Conservation (phyloP, 2,113 vertebrate species). For the Hirundichthys speculiger region DNA sequence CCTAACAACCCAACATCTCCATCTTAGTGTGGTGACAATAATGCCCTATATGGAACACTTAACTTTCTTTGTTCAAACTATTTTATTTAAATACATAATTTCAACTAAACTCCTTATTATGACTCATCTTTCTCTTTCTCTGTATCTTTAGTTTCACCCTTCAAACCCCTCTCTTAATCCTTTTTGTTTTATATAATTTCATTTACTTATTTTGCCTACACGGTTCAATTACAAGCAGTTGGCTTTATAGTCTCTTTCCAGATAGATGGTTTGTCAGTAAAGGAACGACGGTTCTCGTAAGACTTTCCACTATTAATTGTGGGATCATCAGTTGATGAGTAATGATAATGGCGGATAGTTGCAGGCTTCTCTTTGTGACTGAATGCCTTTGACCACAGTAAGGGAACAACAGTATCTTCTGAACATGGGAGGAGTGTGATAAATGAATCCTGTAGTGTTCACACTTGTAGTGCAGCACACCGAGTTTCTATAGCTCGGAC, state of each 20-base stretch:
- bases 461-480: too few relatives aligned
- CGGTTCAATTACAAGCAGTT: conserved; percentile 1
- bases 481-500: not conserved
- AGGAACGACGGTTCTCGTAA: not conserved
- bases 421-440: conserved; percentile 16
- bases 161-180: conserved; percentile 16
- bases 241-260: conserved; percentile 5
- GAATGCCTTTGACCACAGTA: conserved; percentile 24
- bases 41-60: too few relatives aligned
- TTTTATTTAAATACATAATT: too few relatives aligned
- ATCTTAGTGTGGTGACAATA: too few relatives aligned
- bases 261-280: not conserved
- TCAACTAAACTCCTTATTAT: not conserved
- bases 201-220: conserved; percentile 3
- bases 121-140: not conserved
- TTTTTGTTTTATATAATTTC: too few relatives aligned
- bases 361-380: conserved; percentile 7
- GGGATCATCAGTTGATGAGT: conserved; percentile 17
- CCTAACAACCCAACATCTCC: too few relatives aligned
- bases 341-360: conserved; percentile 8
- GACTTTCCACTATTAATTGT: not conserved
- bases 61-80: too few relatives aligned
- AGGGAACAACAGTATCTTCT: not conserved
- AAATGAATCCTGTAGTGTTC: conserved; percentile 22
- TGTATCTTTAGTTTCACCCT: conserved; percentile 3